Conservation (phyloP, 2,113 vertebrate species). For the Ursus arctos region DNA sequence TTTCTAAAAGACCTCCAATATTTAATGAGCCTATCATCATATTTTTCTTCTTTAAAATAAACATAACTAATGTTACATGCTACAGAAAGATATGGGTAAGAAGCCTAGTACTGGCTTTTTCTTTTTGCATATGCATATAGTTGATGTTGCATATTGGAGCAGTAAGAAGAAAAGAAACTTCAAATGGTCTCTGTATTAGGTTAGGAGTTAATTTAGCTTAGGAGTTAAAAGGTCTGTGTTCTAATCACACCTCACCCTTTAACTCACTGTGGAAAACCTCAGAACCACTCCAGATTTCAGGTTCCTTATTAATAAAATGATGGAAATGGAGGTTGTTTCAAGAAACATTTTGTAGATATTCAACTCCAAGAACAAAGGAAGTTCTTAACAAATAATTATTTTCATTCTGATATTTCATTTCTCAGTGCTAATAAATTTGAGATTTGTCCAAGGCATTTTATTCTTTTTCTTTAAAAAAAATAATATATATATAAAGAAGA, state of each 20-base stretch:
- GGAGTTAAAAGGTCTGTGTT: slow-evolving; percentile 8
- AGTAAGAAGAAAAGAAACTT: not conserved
- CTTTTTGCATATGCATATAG: not conserved
- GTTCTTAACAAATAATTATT: slow-evolving; percentile 32
- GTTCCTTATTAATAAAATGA: not conserved
- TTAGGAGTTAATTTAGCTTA: not conserved
- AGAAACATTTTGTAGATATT: not conserved
- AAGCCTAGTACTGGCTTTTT: not conserved
- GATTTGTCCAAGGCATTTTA: not conserved
- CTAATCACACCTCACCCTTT: not conserved
- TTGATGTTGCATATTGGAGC: not conserved
- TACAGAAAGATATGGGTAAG: not conserved
- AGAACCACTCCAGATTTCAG: not conserved
- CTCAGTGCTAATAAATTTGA: not conserved
- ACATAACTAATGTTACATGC: not conserved
- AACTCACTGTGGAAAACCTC: not conserved
- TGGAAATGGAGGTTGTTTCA: not conserved
- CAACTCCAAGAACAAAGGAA: slow-evolving; percentile 30
- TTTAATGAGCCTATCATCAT: slow-evolving; percentile 25
- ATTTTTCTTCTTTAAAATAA: slow-evolving; percentile 57
- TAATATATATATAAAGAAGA: not conserved
- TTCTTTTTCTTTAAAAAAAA: not conserved
- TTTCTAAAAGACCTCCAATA: slow-evolving; percentile 21
- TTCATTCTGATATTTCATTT: slow-evolving; percentile 12
- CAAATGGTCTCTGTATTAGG: not conserved